Evolutionary conservation across 2,113 vertebrate genomes (phyloP), one percentile per base, ranked within the genome.

Genomic region (Podilymbus podiceps): DNA sequence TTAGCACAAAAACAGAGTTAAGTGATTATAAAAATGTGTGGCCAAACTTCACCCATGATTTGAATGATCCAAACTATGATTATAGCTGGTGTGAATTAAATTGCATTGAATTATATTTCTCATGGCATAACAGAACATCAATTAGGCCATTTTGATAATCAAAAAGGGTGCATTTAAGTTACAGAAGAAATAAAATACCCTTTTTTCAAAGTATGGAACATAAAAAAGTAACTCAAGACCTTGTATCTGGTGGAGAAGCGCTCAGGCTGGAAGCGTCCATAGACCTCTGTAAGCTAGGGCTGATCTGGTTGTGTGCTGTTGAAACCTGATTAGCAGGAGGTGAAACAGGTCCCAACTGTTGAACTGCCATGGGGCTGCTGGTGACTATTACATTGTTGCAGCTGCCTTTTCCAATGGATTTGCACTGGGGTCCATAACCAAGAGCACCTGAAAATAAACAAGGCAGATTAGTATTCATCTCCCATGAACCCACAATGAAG

Each of bases 211-310:
- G 16, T 44, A 94, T 6, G 66, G 47, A 72, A 89, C 16, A 75
- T 31, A 66, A 97, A 94, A 97, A 97, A 92, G 28, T 50, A 97
- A 93, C 50, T 94, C 82, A 98, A 97, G 94, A 99, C 99, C 99
- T 99, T 98, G 98, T 97, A 94, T 99, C 98, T 66, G 98, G 98
- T 93, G 98, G 96, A 92, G 98, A 98, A 95, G 98, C 95, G 53
- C 97, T 97, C 94, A 98, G 97, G 86, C 97, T 98, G 60, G 98
- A 97, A 96, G 97, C 97, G 95, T 98, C 98, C 95, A 98, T 60
- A 94, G 97, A 96, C 72, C 75, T 97, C 95, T 96, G 97, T 64
- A 98, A 98, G 80, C 96, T 97, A 93, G 97, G 97, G 90, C 95
- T 97, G 78, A 96, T 97, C 75, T 97, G 97, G 93, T 79, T 97